Conservation (phyloP, 1,140 invertebrate species). For the Trichonephila clavipes region DNA sequence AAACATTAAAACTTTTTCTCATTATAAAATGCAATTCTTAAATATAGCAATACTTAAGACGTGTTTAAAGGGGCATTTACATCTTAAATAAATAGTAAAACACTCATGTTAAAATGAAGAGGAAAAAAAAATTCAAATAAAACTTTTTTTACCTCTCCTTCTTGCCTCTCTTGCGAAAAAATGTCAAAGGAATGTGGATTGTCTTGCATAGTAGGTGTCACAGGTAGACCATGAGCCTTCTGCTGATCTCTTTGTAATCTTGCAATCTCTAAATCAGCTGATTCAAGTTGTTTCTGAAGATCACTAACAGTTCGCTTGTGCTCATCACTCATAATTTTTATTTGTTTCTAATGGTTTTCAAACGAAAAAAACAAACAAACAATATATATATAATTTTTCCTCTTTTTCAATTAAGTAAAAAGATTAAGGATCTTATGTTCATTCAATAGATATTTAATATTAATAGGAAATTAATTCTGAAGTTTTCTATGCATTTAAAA, state of each 20-base stretch:
- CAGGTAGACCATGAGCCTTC: constrained; percentile 43
- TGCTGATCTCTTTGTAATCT: constrained; percentile 73
- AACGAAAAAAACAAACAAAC: not conserved
- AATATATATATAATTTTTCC: not conserved
- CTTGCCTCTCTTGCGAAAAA: constrained; percentile 79
- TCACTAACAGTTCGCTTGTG: constrained; percentile 78
- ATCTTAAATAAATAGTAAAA: too few relatives aligned
- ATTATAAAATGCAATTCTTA: too few relatives aligned
- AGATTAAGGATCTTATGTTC: too few relatives aligned
- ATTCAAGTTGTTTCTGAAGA: constrained; percentile 80
- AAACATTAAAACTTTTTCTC: too few relatives aligned
- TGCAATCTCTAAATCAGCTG: constrained; percentile 78
- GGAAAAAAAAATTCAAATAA: too few relatives aligned
- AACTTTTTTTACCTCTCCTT: constrained; percentile 80
- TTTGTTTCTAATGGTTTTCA: constrained; percentile 79
- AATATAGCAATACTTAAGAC: too few relatives aligned
- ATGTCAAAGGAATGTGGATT: constrained; percentile 73
- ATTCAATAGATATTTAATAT: too few relatives aligned
- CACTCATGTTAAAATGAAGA: too few relatives aligned
- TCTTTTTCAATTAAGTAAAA: too few relatives aligned
- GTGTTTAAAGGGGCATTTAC: too few relatives aligned
- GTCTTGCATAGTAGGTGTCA: constrained; percentile 44
- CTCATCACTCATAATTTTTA: constrained; percentile 79
- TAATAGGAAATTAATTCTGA: too few relatives aligned
- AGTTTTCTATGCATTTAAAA: too few relatives aligned